Base-by-base conservation (phyloP, 2,113 vertebrate genomes). In the Pyrgilauda ruficollis region DNA sequence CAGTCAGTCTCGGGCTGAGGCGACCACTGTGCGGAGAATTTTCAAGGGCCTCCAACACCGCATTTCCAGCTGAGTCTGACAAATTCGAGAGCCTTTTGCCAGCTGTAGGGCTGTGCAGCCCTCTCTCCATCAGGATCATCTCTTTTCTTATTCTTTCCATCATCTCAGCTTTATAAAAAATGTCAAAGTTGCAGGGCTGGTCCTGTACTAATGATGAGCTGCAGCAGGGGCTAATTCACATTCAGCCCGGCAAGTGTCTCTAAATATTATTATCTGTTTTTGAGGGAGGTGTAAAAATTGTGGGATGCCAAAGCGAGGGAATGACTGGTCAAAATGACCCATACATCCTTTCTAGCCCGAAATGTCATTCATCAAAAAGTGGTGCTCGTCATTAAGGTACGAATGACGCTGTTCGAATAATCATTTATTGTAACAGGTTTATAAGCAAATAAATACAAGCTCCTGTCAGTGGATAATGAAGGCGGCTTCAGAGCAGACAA, bases 341-440 rank as follows among this genome's bases (percentile, higher is more conserved):
- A 98, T 96, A 98, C 99, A 99, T 99, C 99, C 98, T 99, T 98
- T 98, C 98, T 98, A 97, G 97, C 97, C 98, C 97, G 97, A 98
- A 99, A 98, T 99, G 99, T 99, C 99, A 99, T 99, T 99, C 99
- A 99, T 99, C 99, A 99, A 99, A 98, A 98, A 99, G 98, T 98
- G 97, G 98, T 98, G 98, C 98, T 99, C 98, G 99, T 98, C 99
- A 99, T 99, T 99, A 99, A 99, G 98, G 99, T 98, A 99, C 98
- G 98, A 98, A 99, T 99, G 99, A 99, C 99, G 99, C 98, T 96
- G 98, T 98, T 98, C 98, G 99, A 99, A 99, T 99, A 99, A 99
- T 99, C 99, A 99, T 99, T 99, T 99, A 99, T 99, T 99, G 99
- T 99, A 99, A 99, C 99, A 99, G 99, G 99, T 99, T 99, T 99